Evolutionary conservation across 2,797 vertebrate genomes (phyloP), one percentile per base, ranked within the genome.

Genomic region (Gephyroberyx darwinii): DNA sequence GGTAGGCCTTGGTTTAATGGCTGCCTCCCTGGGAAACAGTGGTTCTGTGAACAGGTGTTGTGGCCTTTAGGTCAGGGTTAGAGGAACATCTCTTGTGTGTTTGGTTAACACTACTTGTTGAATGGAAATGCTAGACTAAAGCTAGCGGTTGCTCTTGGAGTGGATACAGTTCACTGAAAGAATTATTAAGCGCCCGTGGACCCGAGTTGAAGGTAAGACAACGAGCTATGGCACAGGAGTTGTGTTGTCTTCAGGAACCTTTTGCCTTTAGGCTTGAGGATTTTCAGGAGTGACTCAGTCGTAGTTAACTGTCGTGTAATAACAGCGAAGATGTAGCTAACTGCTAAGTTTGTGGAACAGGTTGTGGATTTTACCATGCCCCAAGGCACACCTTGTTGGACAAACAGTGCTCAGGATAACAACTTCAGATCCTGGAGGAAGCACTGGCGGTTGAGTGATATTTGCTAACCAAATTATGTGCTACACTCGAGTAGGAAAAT

Each of bases 371-470:
- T 41, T 63, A 63, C 62, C 78, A 53, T 35, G 37, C 78, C 54
- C 13, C 0, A 13, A 68, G 88, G 37, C 91, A 90, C 93, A 65
- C 94, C 92, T 90, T 52, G 58, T 70, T 92, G 58, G 67, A 43
- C 83, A 92, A 90, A 92, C 89, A 90, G 54, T 57, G 57, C 20
- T 35, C 12, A 8, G 35, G 2, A 8, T 13, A 20, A 50, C 52
- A 65, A 61, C 77, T 48, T 17, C 67, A 91, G 85, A 93, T 94
- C 94, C 94, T 92, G 92, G 89, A 83, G 48, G 60, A 75, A 64
- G 63, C 47, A 8, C 52, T 16, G 60, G 39, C 78, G 51, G 56
- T 75, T 85, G 70, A 69, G 74, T n/a, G 12, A 33, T 91, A 65
- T 92, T 92, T 92, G 86, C 87, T 86, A 55, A 84, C 55, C 77